Percentiles rank a stretch among this genome's conserved stretches.
Conservation (phyloP, 1,140 invertebrate genomes). For the Oppia nitens region DNA sequence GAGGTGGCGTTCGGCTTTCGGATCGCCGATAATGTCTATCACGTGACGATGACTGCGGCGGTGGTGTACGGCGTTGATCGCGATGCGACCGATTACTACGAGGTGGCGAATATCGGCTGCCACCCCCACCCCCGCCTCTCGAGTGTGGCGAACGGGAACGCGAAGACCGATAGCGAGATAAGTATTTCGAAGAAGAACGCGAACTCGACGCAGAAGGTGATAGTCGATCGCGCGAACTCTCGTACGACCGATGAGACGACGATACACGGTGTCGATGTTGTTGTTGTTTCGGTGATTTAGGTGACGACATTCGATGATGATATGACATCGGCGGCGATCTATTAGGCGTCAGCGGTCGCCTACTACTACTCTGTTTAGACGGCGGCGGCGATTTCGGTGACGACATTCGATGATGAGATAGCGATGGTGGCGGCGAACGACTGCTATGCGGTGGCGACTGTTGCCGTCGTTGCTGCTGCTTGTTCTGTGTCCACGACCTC, state of each 20-base stretch:
- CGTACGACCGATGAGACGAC: background rate
- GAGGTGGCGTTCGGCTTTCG: background rate
- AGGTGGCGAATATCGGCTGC: background rate
- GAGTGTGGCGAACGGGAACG: background rate
- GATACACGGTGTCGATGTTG: background rate
- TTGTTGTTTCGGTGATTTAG: background rate
- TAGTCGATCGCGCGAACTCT: too few relatives aligned
- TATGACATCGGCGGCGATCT: background rate
- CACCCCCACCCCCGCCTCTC: background rate
- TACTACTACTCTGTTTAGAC: background rate
- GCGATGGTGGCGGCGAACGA: background rate
- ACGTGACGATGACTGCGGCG: background rate
- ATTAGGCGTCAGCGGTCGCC: background rate
- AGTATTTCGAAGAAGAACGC: too few relatives aligned
- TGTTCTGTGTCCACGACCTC: background rate
- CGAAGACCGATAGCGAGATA: background rate
- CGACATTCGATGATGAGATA: background rate
- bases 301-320: background rate
- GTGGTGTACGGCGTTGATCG: background rate
- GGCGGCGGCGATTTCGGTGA: background rate
- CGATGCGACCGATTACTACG: background rate
- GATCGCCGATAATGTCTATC: background rate
- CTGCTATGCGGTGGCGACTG: conserved; percentile 2
- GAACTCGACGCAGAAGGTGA: too few relatives aligned
- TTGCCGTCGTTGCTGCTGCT: background rate